Evolutionary conservation across 1,140 invertebrate species (phyloP).

Genomic region (Megalopta genalis): DNA sequence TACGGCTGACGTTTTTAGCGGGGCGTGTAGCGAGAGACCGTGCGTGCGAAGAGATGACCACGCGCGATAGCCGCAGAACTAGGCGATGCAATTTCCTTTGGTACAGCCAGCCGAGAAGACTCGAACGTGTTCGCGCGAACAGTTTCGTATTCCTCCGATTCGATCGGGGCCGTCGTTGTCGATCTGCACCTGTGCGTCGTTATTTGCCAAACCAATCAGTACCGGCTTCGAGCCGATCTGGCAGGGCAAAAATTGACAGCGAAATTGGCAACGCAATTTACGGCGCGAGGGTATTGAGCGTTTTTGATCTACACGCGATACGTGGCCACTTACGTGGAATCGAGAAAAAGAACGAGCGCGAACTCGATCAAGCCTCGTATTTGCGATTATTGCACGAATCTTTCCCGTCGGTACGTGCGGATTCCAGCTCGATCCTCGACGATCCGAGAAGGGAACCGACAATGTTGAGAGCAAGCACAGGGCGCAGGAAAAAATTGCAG

Average conservation of each 20-base stretch:
- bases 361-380: slow-evolving; percentile 7
- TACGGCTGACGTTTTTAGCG: slow-evolving; percentile 42
- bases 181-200: neutral
- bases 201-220: slow-evolving; percentile 6
- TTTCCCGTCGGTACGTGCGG: neutral
- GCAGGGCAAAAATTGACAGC: slow-evolving; percentile 2
- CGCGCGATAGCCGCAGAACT: slow-evolving; percentile 62
- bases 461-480: too few relatives aligned
- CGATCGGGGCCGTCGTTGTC: too few relatives aligned
- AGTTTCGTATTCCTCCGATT: neutral
- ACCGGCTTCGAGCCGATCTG: neutral
- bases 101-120: slow-evolving; percentile 59
- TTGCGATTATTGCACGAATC: slow-evolving; percentile 7
- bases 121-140: too few relatives aligned
- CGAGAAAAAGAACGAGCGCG: neutral
- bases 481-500: neutral
- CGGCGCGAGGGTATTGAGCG: neutral
- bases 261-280: slow-evolving; percentile 33
- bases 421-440: neutral
- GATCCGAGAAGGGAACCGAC: neutral
- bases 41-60: slow-evolving; percentile 42
- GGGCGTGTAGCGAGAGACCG: slow-evolving; percentile 8
- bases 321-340: slow-evolving; percentile 4
- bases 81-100: slow-evolving; percentile 63
- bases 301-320: slow-evolving; percentile 23